Conservation (phyloP, 92 coral and sea anemone genomes). For the Siderastrea radians region DNA sequence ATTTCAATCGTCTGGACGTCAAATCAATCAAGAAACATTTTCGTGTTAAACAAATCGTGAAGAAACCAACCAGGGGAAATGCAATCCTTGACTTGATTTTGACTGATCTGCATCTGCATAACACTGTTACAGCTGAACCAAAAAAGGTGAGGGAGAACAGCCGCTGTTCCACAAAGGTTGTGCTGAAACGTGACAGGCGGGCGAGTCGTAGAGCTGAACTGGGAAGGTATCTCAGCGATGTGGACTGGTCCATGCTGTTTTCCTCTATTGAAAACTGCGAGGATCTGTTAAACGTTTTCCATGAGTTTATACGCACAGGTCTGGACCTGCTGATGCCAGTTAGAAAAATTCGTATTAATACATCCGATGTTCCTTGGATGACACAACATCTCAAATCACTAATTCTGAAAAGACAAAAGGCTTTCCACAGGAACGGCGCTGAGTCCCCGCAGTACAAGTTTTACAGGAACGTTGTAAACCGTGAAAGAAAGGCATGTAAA, state of each 20-base stretch:
- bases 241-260: neutral
- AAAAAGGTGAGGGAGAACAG: neutral
- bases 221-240: neutral
- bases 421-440: too few species aligned
- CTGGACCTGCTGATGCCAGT: conserved; percentile 14
- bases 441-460: too few species aligned
- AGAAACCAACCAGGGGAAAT: neutral
- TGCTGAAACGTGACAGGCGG: neutral
- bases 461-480: too few species aligned
- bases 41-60: neutral
- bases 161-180: neutral
- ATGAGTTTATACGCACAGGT: neutral
- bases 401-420: too few species aligned
- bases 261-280: conserved; percentile 20
- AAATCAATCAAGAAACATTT: too few species aligned
- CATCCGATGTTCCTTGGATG: too few species aligned
- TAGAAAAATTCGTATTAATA: neutral
- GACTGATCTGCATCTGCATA: conserved; percentile 2
- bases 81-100: neutral
- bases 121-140: neutral
- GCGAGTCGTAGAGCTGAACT: neutral
- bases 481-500: too few species aligned
- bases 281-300: conserved; percentile 33
- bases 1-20: too few species aligned
- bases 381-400: too few species aligned